Evolutionary conservation across 2,113 vertebrate genomes (phyloP).

Genomic region (Gobius niger): DNA sequence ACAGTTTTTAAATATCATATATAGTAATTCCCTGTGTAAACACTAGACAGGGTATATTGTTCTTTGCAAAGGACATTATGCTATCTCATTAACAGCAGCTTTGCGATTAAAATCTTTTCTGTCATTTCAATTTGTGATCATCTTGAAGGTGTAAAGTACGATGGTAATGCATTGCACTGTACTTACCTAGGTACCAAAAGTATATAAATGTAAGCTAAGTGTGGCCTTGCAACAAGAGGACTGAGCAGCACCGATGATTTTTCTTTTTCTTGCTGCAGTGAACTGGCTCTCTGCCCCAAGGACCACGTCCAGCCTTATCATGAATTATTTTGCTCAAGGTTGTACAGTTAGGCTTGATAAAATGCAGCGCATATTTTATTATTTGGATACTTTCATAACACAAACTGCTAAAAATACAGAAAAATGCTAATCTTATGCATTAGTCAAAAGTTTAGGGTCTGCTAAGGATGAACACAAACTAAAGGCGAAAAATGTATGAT

Average conservation of each 20-base stretch:
- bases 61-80: too few relatives aligned
- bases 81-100: too few relatives aligned
- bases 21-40: too few relatives aligned
- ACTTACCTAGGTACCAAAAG: neutral
- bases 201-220: neutral
- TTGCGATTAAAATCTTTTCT: too few relatives aligned
- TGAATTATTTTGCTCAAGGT: conserved; percentile 1
- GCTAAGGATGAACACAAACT: neutral
- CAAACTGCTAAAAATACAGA: neutral
- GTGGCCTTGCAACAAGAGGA: neutral
- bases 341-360: neutral
- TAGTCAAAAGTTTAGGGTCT: neutral
- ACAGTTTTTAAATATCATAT: too few relatives aligned
- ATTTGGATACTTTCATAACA: conserved; percentile 3
- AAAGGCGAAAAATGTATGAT: neutral
- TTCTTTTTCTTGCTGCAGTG: neutral
- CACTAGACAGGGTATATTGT: too few relatives aligned
- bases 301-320: neutral
- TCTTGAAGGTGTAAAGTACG: neutral
- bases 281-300: neutral
- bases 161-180: neutral
- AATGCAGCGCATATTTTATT: neutral
- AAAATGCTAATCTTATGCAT: neutral
- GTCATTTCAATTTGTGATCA: too few relatives aligned
- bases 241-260: neutral